These are phyloP conservation scores for Hemaris fuciformis DNA, from an alignment of 2,888 invertebrate species.

Conservation along the genomic window DNA sequence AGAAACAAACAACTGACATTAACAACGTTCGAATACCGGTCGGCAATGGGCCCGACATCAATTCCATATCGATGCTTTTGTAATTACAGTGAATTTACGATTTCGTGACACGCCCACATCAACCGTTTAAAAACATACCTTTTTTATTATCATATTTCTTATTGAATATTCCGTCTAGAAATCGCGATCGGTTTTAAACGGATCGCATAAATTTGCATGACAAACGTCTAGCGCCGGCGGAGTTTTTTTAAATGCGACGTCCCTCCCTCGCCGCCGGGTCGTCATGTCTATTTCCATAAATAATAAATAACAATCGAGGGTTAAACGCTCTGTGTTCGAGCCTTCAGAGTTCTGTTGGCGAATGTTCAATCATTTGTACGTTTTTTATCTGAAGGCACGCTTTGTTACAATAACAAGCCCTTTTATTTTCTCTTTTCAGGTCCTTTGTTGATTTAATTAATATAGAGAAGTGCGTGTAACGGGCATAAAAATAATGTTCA, in stretches of 20 bases:
- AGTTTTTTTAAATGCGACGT: slow-evolving; percentile 79
- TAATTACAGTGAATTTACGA: slow-evolving; percentile 6
- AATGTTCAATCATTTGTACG: slow-evolving; percentile 31
- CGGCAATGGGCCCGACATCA: neutral
- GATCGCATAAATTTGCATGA: slow-evolving; percentile 79
- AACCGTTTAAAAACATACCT: neutral
- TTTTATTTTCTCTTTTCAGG: neutral
- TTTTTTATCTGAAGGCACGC: neutral
- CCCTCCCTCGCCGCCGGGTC: slow-evolving; percentile 73
- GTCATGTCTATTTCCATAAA: slow-evolving; percentile 79
- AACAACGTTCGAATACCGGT: neutral
- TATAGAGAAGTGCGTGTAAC: neutral
- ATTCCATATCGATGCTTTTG: neutral
- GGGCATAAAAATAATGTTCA: neutral
- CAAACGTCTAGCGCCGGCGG: slow-evolving; percentile 66
- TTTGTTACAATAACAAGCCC: slow-evolving; percentile 3
- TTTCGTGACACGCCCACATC: slow-evolving; percentile 8
- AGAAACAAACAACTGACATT: neutral
- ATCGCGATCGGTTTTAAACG: slow-evolving; percentile 75
- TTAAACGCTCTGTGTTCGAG: slow-evolving; percentile 68
- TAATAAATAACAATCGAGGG: slow-evolving; percentile 78
- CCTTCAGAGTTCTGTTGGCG: slow-evolving; percentile 73
- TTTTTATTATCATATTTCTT: slow-evolving; percentile 5
- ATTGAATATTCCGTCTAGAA: slow-evolving; percentile 36
- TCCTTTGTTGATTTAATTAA: neutral